phyloP scores from a whole-genome alignment of 2,797 vertebrate genomes.

The Danio choprae region DNA sequence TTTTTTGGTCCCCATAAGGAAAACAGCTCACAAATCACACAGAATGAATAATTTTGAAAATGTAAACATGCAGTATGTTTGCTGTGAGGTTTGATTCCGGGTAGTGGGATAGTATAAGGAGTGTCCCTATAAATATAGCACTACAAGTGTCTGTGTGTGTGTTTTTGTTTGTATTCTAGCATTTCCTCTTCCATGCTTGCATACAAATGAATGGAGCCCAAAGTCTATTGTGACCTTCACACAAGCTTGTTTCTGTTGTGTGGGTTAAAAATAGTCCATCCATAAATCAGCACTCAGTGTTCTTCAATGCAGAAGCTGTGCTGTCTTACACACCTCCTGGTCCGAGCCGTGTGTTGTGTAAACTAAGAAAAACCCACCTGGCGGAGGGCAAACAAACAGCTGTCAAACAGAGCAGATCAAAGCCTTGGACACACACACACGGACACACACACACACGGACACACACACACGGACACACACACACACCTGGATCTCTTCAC shows the following conservation, averaged over 20 bases:
- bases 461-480: background rate
- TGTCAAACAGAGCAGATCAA: constrained; percentile 54
- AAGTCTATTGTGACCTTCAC: background rate
- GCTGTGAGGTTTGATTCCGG: too few relatives aligned
- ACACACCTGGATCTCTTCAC: constrained; percentile 23
- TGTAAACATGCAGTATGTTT: too few relatives aligned
- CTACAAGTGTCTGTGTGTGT: too few relatives aligned
- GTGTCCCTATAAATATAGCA: too few relatives aligned
- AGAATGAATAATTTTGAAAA: too few relatives aligned
- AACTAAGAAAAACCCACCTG: constrained; percentile 56
- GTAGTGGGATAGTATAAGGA: too few relatives aligned
- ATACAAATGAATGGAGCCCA: background rate
- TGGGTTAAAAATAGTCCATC: background rate
- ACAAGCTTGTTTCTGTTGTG: background rate
- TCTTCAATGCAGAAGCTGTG: constrained; percentile 5
- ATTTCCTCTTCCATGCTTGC: too few relatives aligned
- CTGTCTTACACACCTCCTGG: background rate
- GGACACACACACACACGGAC: constrained; percentile 4
- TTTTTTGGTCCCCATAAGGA: too few relatives aligned
- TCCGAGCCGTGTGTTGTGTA: constrained; percentile 42
- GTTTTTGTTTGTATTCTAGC: too few relatives aligned
- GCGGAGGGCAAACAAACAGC: constrained; percentile 58
- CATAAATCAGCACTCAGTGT: constrained; percentile 13
- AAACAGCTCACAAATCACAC: too few relatives aligned
- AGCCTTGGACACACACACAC: constrained; percentile 12